phyloP scores from a whole-genome alignment of 2,113 vertebrate species.

The Passer montanus region DNA sequence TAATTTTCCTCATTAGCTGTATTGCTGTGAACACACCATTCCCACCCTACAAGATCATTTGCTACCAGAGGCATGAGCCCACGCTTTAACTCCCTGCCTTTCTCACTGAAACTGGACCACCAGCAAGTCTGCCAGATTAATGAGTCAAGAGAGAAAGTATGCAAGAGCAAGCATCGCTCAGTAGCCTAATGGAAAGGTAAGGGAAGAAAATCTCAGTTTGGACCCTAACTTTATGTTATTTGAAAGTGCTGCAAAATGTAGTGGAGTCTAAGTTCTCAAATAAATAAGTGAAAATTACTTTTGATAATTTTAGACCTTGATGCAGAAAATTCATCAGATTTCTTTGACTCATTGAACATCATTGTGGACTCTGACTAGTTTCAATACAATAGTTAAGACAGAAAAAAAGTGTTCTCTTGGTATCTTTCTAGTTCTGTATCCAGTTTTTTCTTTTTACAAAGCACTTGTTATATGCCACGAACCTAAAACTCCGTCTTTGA shows the following conservation, averaged over 20 bases:
- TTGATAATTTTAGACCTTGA: background rate
- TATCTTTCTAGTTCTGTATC: background rate
- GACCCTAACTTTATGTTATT: background rate
- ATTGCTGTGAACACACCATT: background rate
- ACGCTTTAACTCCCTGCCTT: background rate
- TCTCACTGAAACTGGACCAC: background rate
- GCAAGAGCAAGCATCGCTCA: background rate
- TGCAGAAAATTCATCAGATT: background rate
- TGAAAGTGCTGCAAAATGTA: background rate
- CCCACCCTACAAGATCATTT: background rate
- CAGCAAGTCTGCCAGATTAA: background rate
- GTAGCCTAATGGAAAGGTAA: background rate
- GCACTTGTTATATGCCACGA: background rate
- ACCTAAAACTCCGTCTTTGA: background rate
- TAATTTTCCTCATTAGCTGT: background rate
- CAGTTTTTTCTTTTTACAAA: background rate
- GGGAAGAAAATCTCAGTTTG: background rate
- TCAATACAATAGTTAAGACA: background rate
- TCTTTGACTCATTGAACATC: background rate
- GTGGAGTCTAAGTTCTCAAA: background rate
- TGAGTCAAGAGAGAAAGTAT: background rate
- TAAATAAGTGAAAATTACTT: background rate
- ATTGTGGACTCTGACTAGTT: background rate
- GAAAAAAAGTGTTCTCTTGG: background rate
- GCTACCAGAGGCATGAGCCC: background rate